Percentiles rank a stretch among this genome's conserved stretches.
Evolutionary conservation across 2,797 vertebrate genomes (phyloP).

Genomic region (Bryconaethiops microstoma): DNA sequence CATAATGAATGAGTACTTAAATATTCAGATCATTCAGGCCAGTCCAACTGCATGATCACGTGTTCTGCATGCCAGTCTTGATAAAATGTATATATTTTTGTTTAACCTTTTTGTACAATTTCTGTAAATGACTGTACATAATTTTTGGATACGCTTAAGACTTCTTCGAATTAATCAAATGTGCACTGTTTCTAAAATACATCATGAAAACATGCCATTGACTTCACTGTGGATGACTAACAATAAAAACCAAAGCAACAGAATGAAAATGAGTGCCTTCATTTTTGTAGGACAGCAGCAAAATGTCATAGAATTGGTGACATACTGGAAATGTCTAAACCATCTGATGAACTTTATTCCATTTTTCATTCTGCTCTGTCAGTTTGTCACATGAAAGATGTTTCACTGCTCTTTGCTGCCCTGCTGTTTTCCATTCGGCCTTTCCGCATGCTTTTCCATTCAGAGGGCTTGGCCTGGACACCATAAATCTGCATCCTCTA

Average conservation of each 20-base stretch:
- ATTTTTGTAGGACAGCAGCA: background rate
- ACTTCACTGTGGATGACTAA: conserved; percentile 3
- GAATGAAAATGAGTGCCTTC: background rate
- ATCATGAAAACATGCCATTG: background rate
- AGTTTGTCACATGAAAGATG: background rate
- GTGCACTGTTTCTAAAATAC: conserved; percentile 11
- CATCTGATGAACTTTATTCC: background rate
- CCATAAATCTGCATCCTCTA: conserved; percentile 29
- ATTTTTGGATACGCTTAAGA: conserved; percentile 53
- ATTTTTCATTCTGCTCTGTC: background rate
- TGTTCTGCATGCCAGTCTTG: conserved; percentile 52
- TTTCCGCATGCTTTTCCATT: conserved; percentile 41
- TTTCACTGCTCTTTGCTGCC: conserved; percentile 29
- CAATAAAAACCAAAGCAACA: conserved; percentile 1
- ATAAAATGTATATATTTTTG: conserved; percentile 48
- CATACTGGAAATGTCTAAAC: background rate
- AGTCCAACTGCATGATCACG: background rate
- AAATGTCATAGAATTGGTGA: too few relatives aligned
- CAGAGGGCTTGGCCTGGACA: background rate
- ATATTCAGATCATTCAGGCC: too few relatives aligned
- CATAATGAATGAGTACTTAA: too few relatives aligned
- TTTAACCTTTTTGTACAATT: conserved; percentile 45
- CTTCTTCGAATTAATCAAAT: conserved; percentile 1
- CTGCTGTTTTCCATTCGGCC: conserved; percentile 33
- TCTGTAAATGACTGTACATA: conserved; percentile 62